These are phyloP conservation scores for Rutilus rutilus DNA, from an alignment of 2,113 vertebrate genomes.

Conservation along the genomic window DNA sequence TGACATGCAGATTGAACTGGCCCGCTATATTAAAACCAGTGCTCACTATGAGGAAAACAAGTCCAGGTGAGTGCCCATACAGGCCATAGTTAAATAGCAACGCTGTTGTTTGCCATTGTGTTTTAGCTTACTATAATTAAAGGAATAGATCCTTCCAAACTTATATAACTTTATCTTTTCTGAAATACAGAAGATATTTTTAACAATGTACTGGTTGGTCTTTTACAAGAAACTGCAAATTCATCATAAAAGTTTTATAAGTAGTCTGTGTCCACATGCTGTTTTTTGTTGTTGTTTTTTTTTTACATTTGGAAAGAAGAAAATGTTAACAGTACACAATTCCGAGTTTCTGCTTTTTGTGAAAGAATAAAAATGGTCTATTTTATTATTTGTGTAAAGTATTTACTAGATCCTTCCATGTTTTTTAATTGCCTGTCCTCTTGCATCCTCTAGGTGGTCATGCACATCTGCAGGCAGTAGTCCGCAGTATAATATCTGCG, in stretches of 20 bases:
- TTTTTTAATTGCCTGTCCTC: background rate
- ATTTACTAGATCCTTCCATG: background rate
- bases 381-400: too few relatives aligned
- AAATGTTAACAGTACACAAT: background rate
- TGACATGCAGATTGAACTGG: constrained; percentile 98
- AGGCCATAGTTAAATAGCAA: background rate
- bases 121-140: background rate
- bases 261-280: background rate
- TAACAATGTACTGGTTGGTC: background rate
- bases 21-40: constrained; percentile 97
- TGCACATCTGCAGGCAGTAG: constrained; percentile 89
- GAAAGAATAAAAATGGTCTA: too few relatives aligned
- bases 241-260: background rate
- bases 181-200: background rate
- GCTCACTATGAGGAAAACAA: constrained; percentile 99
- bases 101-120: background rate
- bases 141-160: background rate
- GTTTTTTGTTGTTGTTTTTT: background rate
- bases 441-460: constrained; percentile 68
- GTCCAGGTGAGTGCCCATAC: constrained; percentile 82
- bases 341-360: background rate
- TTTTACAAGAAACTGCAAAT: background rate
- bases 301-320: background rate
- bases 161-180: background rate
- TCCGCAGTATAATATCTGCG: constrained; percentile 97